Base-by-base conservation (phyloP, 2,888 invertebrate species). In the Andrena dorsata region DNA sequence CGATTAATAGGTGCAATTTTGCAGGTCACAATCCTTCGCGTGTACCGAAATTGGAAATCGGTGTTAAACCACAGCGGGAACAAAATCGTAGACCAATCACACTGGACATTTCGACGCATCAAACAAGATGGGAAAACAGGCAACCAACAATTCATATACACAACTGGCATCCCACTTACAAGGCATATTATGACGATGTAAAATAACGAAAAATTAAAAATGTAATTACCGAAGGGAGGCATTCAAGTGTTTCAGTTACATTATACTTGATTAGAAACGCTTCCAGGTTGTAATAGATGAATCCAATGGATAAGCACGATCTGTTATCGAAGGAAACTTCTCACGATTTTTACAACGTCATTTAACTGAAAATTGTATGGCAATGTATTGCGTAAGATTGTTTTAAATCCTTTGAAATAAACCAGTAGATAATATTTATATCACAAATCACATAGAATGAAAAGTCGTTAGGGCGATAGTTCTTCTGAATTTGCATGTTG, bases 11-110 rank as follows among this genome's bases (percentile, higher is more conserved):
- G 16, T 32, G 32, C 13, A 35, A 64, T 60, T 61, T 84, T 91
- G 2, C 85, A 93, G 65, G 91, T 89, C 26, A 89, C 85, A 58
- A 90, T 87, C 26, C 61, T 13, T 35, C 80, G 4, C 71, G 58
- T 28, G 60, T 35, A n/a, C 86, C 87, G 0, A 87, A 80, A 20
- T 66, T 88, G 61, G 74, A 71, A 8, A 80, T 88, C 4, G 49
- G 58, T 13, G 60, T 77, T 1, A 71, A 49, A 23, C 83, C 85
- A 10, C 13, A 70, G 0, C 76, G 63, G 1, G 32, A 47, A 47
- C 28, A 49, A 26, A 72, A 60, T 53, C 63, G 47, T 23, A 65
- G 71, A 51, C 84, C 85, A n/a, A 80, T 89, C 3, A 70, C 61
- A n/a, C 71, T 90, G 32, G 70, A 85, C 66, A 64, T 90, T 1